Base-by-base conservation (phyloP, 1,140 invertebrate genomes). In the Notospermus geniculatus region DNA sequence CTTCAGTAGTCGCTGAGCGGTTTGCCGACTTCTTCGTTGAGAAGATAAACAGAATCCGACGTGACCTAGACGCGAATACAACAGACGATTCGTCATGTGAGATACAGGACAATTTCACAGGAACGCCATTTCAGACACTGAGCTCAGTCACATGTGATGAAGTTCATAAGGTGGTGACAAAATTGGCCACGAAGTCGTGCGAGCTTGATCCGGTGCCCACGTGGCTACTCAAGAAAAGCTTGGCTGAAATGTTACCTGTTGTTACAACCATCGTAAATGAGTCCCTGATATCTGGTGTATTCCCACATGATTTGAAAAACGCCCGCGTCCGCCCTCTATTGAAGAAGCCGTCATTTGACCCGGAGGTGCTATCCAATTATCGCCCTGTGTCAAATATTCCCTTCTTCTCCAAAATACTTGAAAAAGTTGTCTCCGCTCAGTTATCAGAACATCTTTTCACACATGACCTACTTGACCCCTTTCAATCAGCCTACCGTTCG, bases 361-460 rank as follows among this genome's bases (percentile, higher is more conserved):
- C 64, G 19, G 62, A 66, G 4, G 27, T 29, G 29, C 36, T 66
- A 13, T 63, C 54, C 55, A 63, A 60, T 50, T 66, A 66, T 57
- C 0, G 65, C 22, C 61, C 65, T 25, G 63, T 65, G 7, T 65
- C 60, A 15, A 65, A 65, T 43, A 15, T 65, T 11, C 32, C 64
- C 9, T 65, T 57, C 41, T 17, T 65, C 13, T 45, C 60, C 11
- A 62, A 65, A 43, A 17, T 63, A 36, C 22, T 62, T 22, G 64
- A 65, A 57, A 46, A 52, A 43, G 39, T 43, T 13, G 39, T 43
- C 11, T 11, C 39, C 11, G 39, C 11, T 19, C 39, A 43, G 39
- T 19, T 43, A 43, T 13, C 39, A 43, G 11, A 13, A 11, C 39
- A 43, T 43, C 19, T 43, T 11, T 43, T 19, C 11, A 43, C 11